Evolutionary conservation across 2,797 vertebrate species (phyloP).

Genomic region (Mastacembelus armatus): DNA sequence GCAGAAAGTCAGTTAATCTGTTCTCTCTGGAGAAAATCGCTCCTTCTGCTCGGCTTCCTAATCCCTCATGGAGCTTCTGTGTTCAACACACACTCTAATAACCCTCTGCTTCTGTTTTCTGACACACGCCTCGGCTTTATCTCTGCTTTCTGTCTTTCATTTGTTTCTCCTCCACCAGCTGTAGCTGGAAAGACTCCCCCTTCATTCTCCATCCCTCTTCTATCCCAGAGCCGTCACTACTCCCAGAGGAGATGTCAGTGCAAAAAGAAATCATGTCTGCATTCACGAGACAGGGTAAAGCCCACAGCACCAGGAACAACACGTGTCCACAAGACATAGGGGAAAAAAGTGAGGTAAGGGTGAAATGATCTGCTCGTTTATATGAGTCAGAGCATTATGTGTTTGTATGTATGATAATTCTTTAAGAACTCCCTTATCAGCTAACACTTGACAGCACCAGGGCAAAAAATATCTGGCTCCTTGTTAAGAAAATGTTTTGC

Average conservation of each 20-base stretch:
- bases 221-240: slow-evolving; percentile 31
- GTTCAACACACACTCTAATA: slow-evolving; percentile 59
- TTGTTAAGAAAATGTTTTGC: slow-evolving; percentile 62
- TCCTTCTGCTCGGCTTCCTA: slow-evolving; percentile 56
- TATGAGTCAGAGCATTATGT: not conserved
- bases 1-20: slow-evolving; percentile 45
- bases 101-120: slow-evolving; percentile 62
- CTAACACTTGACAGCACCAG: slow-evolving; percentile 51
- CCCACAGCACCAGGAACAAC: slow-evolving; percentile 22
- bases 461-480: slow-evolving; percentile 52
- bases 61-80: slow-evolving; percentile 61
- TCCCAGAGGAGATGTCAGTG: slow-evolving; percentile 59
- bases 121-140: slow-evolving; percentile 59
- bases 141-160: slow-evolving; percentile 62
- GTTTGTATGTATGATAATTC: slow-evolving; percentile 25
- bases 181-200: slow-evolving; percentile 21
- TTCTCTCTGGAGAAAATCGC: slow-evolving; percentile 37
- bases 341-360: slow-evolving; percentile 1
- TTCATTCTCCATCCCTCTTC: slow-evolving; percentile 38
- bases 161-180: slow-evolving; percentile 54
- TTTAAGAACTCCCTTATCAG: slow-evolving; percentile 34
- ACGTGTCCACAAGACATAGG: not conserved
- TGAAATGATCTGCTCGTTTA: slow-evolving; percentile 44
- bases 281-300: slow-evolving; percentile 49
- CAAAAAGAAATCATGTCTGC: slow-evolving; percentile 59